A percentile compares a stretch with the other conserved stretches of the same genome.
These are phyloP conservation scores for Ostrea edulis DNA, from an alignment of 1,140 invertebrate species.

Conservation along the genomic window DNA sequence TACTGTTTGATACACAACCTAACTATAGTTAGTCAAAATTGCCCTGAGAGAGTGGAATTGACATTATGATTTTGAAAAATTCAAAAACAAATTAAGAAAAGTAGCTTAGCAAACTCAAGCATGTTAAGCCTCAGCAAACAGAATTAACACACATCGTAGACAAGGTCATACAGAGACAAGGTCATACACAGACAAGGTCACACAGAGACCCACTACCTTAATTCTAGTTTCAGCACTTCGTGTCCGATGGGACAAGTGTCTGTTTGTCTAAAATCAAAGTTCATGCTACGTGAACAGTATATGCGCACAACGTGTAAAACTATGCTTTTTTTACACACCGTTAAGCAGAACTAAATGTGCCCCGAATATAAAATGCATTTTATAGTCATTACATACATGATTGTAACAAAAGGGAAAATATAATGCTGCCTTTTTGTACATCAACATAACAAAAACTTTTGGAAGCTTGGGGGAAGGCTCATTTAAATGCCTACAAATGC, in stretches of 20 bases:
- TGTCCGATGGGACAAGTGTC: background rate
- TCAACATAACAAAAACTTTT: background rate
- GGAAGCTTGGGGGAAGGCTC: background rate
- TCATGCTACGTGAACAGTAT: background rate
- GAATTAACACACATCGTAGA: background rate
- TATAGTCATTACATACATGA: background rate
- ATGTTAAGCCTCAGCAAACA: background rate
- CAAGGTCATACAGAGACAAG: background rate
- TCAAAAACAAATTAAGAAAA: no score
- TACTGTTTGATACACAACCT: no score
- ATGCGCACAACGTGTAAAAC: background rate
- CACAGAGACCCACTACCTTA: background rate
- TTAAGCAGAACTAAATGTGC: background rate
- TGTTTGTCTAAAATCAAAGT: constrained; percentile 27
- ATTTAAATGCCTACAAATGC: background rate
- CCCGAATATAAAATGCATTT: background rate
- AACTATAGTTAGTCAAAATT: no score
- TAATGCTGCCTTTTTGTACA: background rate
- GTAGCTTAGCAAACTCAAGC: background rate
- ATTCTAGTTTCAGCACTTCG: background rate
- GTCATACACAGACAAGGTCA: background rate
- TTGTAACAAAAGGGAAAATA: background rate
- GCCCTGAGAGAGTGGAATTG: no score
- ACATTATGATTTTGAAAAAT: no score
- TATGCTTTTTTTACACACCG: no score